Percentiles rank a stretch among this genome's conserved stretches.
Evolutionary conservation across 2,888 invertebrate species (phyloP).

Genomic region (Furcula furcula): DNA sequence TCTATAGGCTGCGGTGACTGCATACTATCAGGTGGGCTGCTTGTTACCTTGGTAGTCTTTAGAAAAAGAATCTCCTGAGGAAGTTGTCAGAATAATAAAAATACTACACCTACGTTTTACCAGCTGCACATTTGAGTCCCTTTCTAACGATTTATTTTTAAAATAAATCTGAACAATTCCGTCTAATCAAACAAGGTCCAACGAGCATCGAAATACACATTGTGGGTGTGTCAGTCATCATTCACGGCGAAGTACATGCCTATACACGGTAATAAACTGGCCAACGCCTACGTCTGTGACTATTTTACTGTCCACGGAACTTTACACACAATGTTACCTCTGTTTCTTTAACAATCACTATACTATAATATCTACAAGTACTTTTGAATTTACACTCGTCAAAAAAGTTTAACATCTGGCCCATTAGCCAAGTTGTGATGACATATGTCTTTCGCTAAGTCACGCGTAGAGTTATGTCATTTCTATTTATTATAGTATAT

Average conservation of each 20-base stretch:
- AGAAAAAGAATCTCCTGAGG: no score
- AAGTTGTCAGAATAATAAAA: no score
- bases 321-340: slow-evolving; percentile 29
- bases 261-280: slow-evolving; percentile 38
- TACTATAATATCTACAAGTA: slow-evolving; percentile 8
- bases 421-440: no score
- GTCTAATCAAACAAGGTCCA: slow-evolving; percentile 21
- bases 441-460: no score
- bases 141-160: not conserved
- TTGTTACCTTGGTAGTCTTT: no score
- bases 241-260: slow-evolving; percentile 37
- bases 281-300: slow-evolving; percentile 40
- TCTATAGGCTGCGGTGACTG: no score
- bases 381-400: not conserved
- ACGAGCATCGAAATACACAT: slow-evolving; percentile 34
- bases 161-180: slow-evolving; percentile 11
- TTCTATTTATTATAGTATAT: no score
- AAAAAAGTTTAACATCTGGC: no score
- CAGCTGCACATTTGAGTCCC: no score
- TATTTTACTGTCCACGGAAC: slow-evolving; percentile 26
- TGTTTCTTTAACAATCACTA: slow-evolving; percentile 27
- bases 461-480: no score
- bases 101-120: no score
- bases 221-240: slow-evolving; percentile 51
- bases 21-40: no score